These are phyloP conservation scores for Platycheirus rosarum DNA, from an alignment of 2,888 invertebrate genomes.

Conservation along the genomic window DNA sequence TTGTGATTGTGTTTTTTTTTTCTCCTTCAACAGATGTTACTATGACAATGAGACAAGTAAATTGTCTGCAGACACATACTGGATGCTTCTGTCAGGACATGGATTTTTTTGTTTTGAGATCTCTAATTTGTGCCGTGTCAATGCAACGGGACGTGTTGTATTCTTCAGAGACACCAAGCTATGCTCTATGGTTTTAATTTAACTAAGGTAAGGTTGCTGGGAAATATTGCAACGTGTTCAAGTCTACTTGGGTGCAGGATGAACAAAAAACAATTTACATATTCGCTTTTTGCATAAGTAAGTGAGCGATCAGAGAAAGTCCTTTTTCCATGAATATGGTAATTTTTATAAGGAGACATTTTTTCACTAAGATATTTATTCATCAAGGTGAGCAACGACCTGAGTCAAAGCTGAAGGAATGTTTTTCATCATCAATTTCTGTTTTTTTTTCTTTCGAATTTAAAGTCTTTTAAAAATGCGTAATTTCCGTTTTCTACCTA, in stretches of 20 bases:
- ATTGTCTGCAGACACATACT: conserved; percentile 24
- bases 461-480: no score
- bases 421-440: no score
- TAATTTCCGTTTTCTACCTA: no score
- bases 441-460: neutral
- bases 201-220: conserved; percentile 10
- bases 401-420: neutral
- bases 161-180: neutral
- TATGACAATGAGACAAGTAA: conserved; percentile 65
- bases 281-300: conserved; percentile 67
- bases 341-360: conserved; percentile 5
- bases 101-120: neutral
- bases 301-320: conserved; percentile 38
- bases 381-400: conserved; percentile 4
- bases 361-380: neutral
- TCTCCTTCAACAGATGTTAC: conserved; percentile 49
- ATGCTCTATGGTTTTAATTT: neutral
- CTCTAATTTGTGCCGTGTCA: conserved; percentile 12
- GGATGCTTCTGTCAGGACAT: conserved; percentile 23
- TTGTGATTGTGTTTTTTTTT: neutral
- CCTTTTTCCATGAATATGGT: conserved; percentile 18
- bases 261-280: conserved; percentile 26
- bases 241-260: conserved; percentile 4
- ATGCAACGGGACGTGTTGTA: conserved; percentile 23
- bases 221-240: conserved; percentile 27